A percentile compares a stretch with the other conserved stretches of the same genome.
Evolutionary conservation across 2,888 invertebrate species (phyloP).

Genomic region (Ommatoiulus sabulosus): DNA sequence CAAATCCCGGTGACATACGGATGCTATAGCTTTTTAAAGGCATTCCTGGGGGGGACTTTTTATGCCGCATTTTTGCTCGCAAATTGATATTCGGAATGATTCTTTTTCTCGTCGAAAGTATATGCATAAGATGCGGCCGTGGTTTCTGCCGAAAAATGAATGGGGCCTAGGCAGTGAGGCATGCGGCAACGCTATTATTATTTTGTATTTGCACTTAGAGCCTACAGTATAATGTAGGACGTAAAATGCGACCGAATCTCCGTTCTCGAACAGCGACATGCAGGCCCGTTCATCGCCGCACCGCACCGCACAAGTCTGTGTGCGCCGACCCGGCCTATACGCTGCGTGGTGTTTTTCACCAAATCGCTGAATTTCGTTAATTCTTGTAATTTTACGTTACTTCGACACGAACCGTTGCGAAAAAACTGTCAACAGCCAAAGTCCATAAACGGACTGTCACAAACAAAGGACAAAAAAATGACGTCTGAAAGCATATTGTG

Average conservation of each 20-base stretch:
- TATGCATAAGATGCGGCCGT: background rate
- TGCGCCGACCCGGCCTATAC: background rate
- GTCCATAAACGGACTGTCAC: too few relatives aligned
- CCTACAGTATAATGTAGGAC: background rate
- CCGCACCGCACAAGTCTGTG: too few relatives aligned
- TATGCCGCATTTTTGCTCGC: background rate
- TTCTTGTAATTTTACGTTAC: too few relatives aligned
- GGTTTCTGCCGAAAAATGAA: background rate
- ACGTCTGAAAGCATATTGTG: too few relatives aligned
- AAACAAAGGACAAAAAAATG: too few relatives aligned
- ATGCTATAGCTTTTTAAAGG: background rate
- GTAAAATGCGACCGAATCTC: background rate
- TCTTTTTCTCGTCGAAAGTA: background rate
- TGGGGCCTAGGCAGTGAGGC: background rate
- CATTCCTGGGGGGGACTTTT: constrained; percentile 35
- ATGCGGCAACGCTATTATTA: background rate
- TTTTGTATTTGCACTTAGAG: background rate
- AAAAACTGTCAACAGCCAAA: too few relatives aligned
- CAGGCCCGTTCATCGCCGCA: background rate
- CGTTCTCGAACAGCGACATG: background rate
- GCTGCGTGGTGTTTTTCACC: background rate
- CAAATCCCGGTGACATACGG: background rate
- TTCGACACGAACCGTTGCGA: too few relatives aligned
- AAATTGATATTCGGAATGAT: constrained; percentile 33
- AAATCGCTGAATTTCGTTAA: too few relatives aligned